These are phyloP conservation scores for Brachirus orientalis DNA, from an alignment of 2,113 vertebrate species.

Conservation along the genomic window DNA sequence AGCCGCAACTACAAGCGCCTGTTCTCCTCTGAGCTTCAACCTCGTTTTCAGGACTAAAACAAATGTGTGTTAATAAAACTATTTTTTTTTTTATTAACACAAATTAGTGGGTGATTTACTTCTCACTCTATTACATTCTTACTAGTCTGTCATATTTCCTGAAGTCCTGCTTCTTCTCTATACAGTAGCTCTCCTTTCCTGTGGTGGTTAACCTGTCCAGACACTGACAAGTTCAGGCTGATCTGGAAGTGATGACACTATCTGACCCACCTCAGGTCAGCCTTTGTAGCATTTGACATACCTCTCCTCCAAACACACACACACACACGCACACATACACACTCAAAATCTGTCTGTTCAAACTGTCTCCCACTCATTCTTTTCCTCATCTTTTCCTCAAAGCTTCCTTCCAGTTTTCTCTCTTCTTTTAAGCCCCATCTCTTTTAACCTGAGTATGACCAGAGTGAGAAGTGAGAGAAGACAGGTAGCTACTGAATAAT, in stretches of 20 bases:
- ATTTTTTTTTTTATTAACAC: not conserved
- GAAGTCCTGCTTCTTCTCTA: not conserved
- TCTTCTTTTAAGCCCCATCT: constrained; percentile 51
- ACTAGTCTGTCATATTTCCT: too few species aligned
- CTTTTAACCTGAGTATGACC: constrained; percentile 65
- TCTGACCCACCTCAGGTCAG: constrained; percentile 23
- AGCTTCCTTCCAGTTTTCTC: constrained; percentile 45
- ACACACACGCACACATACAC: not conserved
- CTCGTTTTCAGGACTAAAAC: too few species aligned
- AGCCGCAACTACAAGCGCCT: too few species aligned
- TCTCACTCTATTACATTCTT: too few species aligned
- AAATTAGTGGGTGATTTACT: constrained; percentile 38
- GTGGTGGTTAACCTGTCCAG: not conserved
- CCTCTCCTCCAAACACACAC: constrained; percentile 5
- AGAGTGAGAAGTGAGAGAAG: constrained; percentile 47
- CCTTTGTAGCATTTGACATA: constrained; percentile 30
- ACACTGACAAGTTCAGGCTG: constrained; percentile 18
- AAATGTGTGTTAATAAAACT: too few species aligned
- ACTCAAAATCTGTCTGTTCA: constrained; percentile 15
- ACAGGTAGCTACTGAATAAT: constrained; percentile 68
- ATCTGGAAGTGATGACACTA: constrained; percentile 18
- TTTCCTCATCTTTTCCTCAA: constrained; percentile 35
- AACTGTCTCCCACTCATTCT: constrained; percentile 21
- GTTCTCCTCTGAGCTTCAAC: too few species aligned
- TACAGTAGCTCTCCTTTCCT: not conserved